These are phyloP conservation scores for Macroramphosus scolopax DNA, from an alignment of 2,797 vertebrate genomes.

Conservation along the genomic window DNA sequence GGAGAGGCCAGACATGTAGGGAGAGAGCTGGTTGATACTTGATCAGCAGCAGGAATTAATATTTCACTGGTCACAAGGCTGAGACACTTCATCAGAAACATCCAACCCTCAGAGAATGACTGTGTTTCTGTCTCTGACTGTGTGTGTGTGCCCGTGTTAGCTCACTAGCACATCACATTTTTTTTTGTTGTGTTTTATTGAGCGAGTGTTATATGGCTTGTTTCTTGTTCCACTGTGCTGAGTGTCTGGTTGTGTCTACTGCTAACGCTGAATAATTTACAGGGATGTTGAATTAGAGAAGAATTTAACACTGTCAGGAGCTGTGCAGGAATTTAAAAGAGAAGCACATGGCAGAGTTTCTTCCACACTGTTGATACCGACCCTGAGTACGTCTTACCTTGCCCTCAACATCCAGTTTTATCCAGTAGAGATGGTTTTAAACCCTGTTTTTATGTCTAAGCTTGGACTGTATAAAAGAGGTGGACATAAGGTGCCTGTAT, in stretches of 20 bases:
- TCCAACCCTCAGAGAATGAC: constrained; percentile 7
- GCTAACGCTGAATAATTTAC: constrained; percentile 61
- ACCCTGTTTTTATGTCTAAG: too few species aligned
- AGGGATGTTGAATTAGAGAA: constrained; percentile 22
- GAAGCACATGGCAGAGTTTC: constrained; percentile 12
- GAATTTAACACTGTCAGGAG: constrained; percentile 19
- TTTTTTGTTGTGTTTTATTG: constrained; percentile 5
- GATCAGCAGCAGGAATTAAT: constrained; percentile 70
- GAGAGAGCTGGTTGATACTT: constrained; percentile 48
- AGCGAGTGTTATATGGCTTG: not conserved
- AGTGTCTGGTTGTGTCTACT: constrained; percentile 19
- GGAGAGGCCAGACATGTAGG: constrained; percentile 31
- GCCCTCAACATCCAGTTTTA: too few species aligned
- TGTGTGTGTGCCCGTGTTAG: not conserved
- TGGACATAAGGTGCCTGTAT: too few species aligned
- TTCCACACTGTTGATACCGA: not conserved
- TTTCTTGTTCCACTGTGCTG: not conserved
- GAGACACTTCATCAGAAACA: constrained; percentile 27
- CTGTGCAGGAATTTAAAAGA: constrained; percentile 34
- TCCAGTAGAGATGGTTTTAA: too few species aligned
- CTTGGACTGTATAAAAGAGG: too few species aligned
- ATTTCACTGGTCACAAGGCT: constrained; percentile 67
- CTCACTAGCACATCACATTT: not conserved
- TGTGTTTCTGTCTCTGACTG: constrained; percentile 5
- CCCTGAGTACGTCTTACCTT: not conserved